Base-by-base conservation (phyloP, 92 coral and sea anemone species). In the Hydrozoanthus gracilis region DNA sequence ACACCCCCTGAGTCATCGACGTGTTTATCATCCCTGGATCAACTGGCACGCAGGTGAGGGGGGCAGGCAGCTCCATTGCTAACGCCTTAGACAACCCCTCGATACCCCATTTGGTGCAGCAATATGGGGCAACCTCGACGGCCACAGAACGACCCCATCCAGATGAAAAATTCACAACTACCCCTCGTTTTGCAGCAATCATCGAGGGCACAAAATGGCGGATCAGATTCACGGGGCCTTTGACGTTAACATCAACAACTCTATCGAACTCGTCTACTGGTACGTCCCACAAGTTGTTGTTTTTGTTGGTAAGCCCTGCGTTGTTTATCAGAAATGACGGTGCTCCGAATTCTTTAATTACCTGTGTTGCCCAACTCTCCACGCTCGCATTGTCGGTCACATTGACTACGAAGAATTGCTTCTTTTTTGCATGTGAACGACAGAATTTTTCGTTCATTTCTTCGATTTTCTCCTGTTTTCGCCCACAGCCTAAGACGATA, bases 71-170 rank as follows among this genome's bases (percentile, higher is more conserved):
- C 90, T 94, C 98, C 62, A 88, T 44, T 64, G 98, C 98, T 49
- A 94, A 77, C 12, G 98, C 98, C 78, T 94, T 94, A 47, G 94
- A 90, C 11, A 94, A 91, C 39, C 95, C 98, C 79, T 94, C 95
- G 51, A 92, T 65, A 54, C 91, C 98, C 93, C 93, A 94, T 73
- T 94, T 94, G 12, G 94, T 44, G 20, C 95, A 92, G 77, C 98
- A 94, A 82, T 94, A 94, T 4, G 98, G 98, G 17, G 95, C 98
- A 16, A 88, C 94, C 4, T 92, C 77, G 6, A 94, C 82, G 3
- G 98, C 47, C 8, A 92, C 95, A 35, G 79, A 45, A 17, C 98
- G 94, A 0, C 98, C 95, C 95, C 98, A 94, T 1, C 92, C 92
- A 9, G 98, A 94, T 7, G 93, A 76, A 71, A 94, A 94, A 80